A percentile compares a stretch with the other conserved stretches of the same genome.
These are phyloP conservation scores for Oegoconia quadripuncta DNA, from an alignment of 2,888 invertebrate species.

Conservation along the genomic window DNA sequence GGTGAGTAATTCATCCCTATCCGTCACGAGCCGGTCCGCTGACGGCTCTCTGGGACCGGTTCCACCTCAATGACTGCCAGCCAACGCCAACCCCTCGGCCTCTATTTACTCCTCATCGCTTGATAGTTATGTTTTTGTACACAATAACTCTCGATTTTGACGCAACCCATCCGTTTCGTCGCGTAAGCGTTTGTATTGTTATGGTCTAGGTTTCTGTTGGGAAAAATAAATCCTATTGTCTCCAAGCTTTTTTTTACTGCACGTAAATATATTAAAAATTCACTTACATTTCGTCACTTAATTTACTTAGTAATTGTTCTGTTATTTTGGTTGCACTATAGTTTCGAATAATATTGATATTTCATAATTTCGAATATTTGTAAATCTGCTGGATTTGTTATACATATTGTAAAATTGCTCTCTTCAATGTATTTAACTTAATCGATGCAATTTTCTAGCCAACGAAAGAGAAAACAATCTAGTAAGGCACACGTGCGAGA, in stretches of 20 bases:
- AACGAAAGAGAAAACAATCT: conserved; percentile 61
- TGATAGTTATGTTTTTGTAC: conserved; percentile 42
- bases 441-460: not conserved
- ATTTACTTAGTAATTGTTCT: too few relatives aligned
- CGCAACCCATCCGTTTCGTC: conserved; percentile 41
- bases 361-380: too few relatives aligned
- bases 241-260: too few relatives aligned
- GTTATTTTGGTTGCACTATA: too few relatives aligned
- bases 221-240: too few relatives aligned
- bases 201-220: too few relatives aligned
- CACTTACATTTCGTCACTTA: too few relatives aligned
- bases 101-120: conserved; percentile 47
- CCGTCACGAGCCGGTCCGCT: conserved; percentile 60
- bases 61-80: conserved; percentile 72
- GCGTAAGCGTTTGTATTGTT: conserved; percentile 8
- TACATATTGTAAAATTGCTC: too few relatives aligned
- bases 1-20: conserved; percentile 69
- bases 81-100: conserved; percentile 61
- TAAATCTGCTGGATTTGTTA: too few relatives aligned
- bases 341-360: too few relatives aligned
- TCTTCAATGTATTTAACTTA: too few relatives aligned
- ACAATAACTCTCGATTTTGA: conserved; percentile 64
- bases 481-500: conserved; percentile 58
- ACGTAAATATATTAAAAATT: too few relatives aligned
- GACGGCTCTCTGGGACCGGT: conserved; percentile 60